Evolutionary conservation across 2,113 vertebrate genomes (phyloP).

Genomic region (Otocyon megalotis): DNA sequence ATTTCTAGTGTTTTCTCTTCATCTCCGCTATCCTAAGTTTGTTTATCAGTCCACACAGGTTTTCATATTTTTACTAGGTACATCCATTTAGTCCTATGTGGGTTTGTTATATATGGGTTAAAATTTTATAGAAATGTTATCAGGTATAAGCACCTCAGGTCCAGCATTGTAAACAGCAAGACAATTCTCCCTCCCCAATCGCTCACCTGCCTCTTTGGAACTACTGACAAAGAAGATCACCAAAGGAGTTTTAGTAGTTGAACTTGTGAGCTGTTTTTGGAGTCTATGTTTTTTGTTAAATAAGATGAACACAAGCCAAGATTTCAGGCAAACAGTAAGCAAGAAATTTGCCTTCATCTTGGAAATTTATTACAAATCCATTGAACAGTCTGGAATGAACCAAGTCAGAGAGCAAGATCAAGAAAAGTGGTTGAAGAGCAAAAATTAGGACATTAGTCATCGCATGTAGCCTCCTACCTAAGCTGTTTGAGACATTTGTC

Average conservation of each 20-base stretch:
- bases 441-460: constrained; percentile 90
- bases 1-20: neutral
- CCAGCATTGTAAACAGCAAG: neutral
- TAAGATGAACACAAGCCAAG: constrained; percentile 80
- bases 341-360: constrained; percentile 77
- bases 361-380: constrained; percentile 93
- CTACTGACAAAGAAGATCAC: constrained; percentile 61
- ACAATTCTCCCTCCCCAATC: neutral
- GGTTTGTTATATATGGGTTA: neutral
- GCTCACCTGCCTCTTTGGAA: neutral
- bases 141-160: neutral
- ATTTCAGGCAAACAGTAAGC: constrained; percentile 81
- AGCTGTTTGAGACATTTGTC: constrained; percentile 93
- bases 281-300: constrained; percentile 67
- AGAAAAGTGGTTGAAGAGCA: constrained; percentile 71
- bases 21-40: neutral
- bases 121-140: neutral
- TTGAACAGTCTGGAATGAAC: constrained; percentile 91
- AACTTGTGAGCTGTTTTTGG: constrained; percentile 62
- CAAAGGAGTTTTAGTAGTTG: constrained; percentile 72
- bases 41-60: neutral
- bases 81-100: neutral
- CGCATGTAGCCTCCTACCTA: constrained; percentile 93
- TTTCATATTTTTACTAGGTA: neutral
- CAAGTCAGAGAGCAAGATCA: constrained; percentile 87